Conservation (phyloP, 2,797 vertebrate species). For the Mastacembelus armatus region DNA sequence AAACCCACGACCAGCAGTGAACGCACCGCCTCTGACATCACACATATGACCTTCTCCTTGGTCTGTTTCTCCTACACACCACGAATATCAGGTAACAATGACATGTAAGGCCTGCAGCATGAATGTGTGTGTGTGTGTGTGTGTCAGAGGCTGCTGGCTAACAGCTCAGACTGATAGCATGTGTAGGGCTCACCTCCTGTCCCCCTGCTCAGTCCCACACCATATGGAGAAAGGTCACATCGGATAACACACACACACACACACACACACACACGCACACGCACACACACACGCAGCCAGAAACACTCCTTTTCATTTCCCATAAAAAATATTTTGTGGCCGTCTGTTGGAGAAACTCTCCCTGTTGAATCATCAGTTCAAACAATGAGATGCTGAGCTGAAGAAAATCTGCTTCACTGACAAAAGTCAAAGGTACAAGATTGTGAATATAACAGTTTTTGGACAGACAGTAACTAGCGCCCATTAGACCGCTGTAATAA, state of each 20-base stretch:
- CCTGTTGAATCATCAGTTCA: slow-evolving; percentile 16
- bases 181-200: slow-evolving; percentile 69
- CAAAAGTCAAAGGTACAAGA: slow-evolving; percentile 9
- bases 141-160: slow-evolving; percentile 40
- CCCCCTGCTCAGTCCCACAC: slow-evolving; percentile 63
- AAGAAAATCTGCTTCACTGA: slow-evolving; percentile 3
- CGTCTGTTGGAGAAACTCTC: slow-evolving; percentile 3
- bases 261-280: slow-evolving; percentile 19
- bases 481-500: neutral
- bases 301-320: neutral
- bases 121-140: slow-evolving; percentile 26
- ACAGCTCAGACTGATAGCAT: slow-evolving; percentile 68
- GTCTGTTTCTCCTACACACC: slow-evolving; percentile 64
- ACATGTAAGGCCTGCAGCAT: slow-evolving; percentile 55
- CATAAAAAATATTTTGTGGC: neutral
- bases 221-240: slow-evolving; percentile 79
- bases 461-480: slow-evolving; percentile 7
- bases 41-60: slow-evolving; percentile 69
- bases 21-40: slow-evolving; percentile 65
- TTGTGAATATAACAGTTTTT: neutral
- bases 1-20: slow-evolving; percentile 56
- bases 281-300: slow-evolving; percentile 12
- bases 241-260: slow-evolving; percentile 30
- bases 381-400: slow-evolving; percentile 22
- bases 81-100: slow-evolving; percentile 75